Evolutionary conservation across 2,113 vertebrate species (phyloP).

Genomic region (Anhinga anhinga): DNA sequence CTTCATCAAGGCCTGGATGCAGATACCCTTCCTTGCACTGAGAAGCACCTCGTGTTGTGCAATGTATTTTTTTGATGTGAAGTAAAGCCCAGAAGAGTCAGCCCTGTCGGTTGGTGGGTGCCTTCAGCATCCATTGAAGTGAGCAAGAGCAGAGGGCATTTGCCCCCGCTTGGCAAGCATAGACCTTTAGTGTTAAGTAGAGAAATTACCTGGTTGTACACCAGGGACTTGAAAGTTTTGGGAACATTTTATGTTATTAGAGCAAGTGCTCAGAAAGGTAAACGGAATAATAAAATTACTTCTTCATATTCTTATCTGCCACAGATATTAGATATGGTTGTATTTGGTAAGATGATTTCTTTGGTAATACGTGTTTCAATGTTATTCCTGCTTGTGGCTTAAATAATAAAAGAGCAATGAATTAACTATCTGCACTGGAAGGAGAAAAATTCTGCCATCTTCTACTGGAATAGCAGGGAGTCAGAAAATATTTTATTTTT

Average conservation of each 20-base stretch:
- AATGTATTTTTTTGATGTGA: neutral
- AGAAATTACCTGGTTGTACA: neutral
- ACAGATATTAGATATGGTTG: neutral
- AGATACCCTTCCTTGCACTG: neutral
- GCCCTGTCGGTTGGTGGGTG: neutral
- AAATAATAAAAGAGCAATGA: conserved; percentile 5
- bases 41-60: neutral
- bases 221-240: neutral
- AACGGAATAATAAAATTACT: neutral
- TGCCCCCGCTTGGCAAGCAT: neutral
- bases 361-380: neutral
- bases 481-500: conserved; percentile 6
- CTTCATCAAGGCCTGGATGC: neutral
- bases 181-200: neutral
- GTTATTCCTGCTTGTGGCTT: neutral
- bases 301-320: neutral
- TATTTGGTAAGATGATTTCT: neutral
- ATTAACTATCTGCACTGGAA: neutral
- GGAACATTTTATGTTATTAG: neutral
- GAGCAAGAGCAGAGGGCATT: neutral
- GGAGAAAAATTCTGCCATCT: neutral
- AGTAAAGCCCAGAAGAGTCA: neutral
- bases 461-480: neutral
- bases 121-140: neutral
- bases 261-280: neutral